Percentiles rank a stretch among this genome's conserved stretches.
Evolutionary conservation across 2,113 vertebrate genomes (phyloP).

Genomic region (Diadophis punctatus): DNA sequence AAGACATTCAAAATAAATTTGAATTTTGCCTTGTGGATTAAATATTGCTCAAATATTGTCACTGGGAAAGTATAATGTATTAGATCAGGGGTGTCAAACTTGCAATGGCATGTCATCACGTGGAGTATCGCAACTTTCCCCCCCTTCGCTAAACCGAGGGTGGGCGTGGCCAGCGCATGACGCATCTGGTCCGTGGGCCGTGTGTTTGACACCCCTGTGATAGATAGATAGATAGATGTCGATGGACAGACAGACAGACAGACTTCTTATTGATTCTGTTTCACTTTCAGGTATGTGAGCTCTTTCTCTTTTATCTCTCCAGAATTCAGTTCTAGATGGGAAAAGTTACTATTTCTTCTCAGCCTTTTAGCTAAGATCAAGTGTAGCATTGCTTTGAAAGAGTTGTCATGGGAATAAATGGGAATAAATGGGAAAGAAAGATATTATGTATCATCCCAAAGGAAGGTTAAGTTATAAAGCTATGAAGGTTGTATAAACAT

Average conservation of each 20-base stretch:
- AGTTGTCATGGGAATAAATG: not conserved
- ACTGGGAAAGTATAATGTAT: not conserved
- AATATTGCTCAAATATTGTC: not conserved
- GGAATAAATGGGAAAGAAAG: not conserved
- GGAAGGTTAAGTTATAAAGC: not conserved
- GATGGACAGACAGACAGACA: not conserved
- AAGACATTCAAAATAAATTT: not conserved
- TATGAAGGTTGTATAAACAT: not conserved
- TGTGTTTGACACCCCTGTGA: too few species aligned
- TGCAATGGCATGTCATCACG: too few species aligned
- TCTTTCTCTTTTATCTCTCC: not conserved
- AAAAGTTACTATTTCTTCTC: not conserved
- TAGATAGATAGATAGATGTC: too few species aligned
- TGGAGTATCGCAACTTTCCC: too few species aligned
- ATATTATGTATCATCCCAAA: not conserved
- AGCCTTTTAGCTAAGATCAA: not conserved
- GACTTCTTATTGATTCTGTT: not conserved
- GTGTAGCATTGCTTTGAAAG: not conserved
- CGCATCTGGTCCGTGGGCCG: accelerated
- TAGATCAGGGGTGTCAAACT: not conserved
- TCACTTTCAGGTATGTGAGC: not conserved
- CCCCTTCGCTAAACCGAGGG: too few species aligned
- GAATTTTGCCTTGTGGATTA: not conserved
- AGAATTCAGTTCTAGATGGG: not conserved
- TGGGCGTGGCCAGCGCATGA: too few species aligned